Conservation (phyloP, 2,113 vertebrate species). For the Crotalus tigris region DNA sequence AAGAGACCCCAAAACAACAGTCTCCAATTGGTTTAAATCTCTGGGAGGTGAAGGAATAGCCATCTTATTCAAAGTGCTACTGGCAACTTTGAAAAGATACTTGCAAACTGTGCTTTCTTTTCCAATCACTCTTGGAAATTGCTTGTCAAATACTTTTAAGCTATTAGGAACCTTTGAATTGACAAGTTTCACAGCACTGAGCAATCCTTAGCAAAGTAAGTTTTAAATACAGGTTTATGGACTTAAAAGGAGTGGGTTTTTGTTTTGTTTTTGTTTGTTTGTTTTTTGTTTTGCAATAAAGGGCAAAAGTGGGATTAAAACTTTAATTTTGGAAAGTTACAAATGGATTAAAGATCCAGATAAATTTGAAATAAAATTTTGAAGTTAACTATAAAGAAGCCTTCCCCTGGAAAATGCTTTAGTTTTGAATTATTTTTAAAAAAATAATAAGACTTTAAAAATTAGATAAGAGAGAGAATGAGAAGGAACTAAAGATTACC, state of each 20-base stretch:
- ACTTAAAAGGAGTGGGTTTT: background rate
- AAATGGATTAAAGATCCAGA: too few species aligned
- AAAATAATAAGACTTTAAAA: too few species aligned
- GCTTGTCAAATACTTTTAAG: background rate
- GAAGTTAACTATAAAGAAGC: too few species aligned
- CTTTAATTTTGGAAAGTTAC: too few species aligned
- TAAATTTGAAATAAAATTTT: too few species aligned
- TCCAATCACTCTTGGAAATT: background rate
- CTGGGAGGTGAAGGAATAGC: background rate
- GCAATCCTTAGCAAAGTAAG: background rate
- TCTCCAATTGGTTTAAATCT: background rate
- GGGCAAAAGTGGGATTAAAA: too few species aligned
- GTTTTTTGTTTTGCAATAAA: too few species aligned
- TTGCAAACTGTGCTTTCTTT: background rate
- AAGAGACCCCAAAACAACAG: background rate
- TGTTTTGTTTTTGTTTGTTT: too few species aligned
- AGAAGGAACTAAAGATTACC: too few species aligned
- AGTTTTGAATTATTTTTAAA: too few species aligned
- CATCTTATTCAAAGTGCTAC: background rate
- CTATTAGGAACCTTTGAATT: background rate
- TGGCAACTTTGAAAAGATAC: background rate
- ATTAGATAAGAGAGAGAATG: too few species aligned
- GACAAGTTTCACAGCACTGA: background rate
- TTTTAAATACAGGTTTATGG: background rate
- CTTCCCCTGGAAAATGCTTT: too few species aligned